Percentiles rank a stretch among this genome's conserved stretches.
Conservation (phyloP, 1,140 invertebrate species). For the Scylla paramamosain region DNA sequence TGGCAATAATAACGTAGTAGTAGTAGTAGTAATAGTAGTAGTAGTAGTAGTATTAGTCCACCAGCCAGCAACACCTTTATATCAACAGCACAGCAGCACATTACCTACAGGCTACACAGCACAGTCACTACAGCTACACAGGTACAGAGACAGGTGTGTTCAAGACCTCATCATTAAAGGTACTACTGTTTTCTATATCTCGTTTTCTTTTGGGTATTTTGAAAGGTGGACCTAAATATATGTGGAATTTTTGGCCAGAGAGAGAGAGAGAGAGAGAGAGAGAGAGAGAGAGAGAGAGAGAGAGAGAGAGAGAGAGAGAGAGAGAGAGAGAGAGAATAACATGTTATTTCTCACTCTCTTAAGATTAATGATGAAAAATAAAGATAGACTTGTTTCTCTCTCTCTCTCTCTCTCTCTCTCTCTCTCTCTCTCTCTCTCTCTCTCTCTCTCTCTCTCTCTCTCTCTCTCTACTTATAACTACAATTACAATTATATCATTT, state of each 20-base stretch:
- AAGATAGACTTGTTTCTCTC: background rate
- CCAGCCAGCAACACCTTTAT: too few species aligned
- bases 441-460: background rate
- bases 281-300: background rate
- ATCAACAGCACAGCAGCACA: too few species aligned
- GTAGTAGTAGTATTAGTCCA: background rate
- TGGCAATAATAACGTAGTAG: background rate
- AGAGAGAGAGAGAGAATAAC: background rate
- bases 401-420: background rate
- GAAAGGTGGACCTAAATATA: too few species aligned
- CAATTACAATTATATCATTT: too few species aligned
- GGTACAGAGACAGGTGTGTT: too few species aligned
- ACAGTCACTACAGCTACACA: too few species aligned
- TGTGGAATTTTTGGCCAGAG: background rate
- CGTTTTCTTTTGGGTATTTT: too few species aligned
- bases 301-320: background rate
- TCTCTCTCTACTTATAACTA: too few species aligned
- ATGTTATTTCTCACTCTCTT: background rate
- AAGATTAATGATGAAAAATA: background rate
- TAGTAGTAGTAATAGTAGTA: constrained; percentile 21
- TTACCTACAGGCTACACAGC: too few species aligned
- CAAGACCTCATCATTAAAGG: too few species aligned
- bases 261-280: background rate
- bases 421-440: background rate
- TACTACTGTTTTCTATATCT: too few species aligned